These are phyloP conservation scores for Thripadectes ignobilis DNA, from an alignment of 2,797 vertebrate genomes.

Conservation along the genomic window DNA sequence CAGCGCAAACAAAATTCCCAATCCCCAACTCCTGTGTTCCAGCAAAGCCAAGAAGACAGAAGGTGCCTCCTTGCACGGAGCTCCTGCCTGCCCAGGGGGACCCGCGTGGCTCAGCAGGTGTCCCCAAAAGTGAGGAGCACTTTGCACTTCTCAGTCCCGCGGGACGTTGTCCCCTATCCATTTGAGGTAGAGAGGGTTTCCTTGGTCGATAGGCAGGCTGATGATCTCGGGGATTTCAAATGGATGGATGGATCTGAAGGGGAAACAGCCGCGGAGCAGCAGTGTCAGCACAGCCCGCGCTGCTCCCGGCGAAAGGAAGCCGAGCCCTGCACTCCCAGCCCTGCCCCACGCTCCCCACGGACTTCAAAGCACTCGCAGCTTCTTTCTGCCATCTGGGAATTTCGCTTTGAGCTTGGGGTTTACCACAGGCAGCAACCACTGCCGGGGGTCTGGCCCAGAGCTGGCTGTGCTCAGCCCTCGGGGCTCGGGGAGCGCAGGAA, in stretches of 20 bases:
- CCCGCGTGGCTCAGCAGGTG: not conserved
- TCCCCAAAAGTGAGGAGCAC: rapidly evolving
- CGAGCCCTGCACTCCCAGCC: not conserved
- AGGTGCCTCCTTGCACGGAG: not conserved
- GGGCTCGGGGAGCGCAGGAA: not conserved
- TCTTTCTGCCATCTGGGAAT: not conserved
- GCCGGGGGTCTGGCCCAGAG: not conserved
- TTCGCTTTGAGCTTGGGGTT: not conserved
- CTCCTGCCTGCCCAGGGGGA: not conserved
- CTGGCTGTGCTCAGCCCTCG: not conserved
- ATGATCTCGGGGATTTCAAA: constrained; percentile 87
- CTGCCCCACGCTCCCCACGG: not conserved
- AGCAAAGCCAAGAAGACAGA: rapidly evolving
- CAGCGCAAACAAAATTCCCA: not conserved
- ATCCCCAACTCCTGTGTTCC: rapidly evolving
- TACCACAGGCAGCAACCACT: not conserved
- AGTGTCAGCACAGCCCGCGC: not conserved
- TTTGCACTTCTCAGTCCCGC: not conserved
- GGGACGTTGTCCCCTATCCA: constrained; percentile 86
- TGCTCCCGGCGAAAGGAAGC: not conserved
- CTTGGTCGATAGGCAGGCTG: constrained; percentile 83
- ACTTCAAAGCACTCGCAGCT: constrained; percentile 5
- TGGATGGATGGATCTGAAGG: constrained; percentile 84
- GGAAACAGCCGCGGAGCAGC: not conserved
- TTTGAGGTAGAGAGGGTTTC: constrained; percentile 80